Percentiles rank a stretch among this genome's conserved stretches.
Conservation (phyloP, 1,140 invertebrate species). For the Rhopalosiphum maidis region DNA sequence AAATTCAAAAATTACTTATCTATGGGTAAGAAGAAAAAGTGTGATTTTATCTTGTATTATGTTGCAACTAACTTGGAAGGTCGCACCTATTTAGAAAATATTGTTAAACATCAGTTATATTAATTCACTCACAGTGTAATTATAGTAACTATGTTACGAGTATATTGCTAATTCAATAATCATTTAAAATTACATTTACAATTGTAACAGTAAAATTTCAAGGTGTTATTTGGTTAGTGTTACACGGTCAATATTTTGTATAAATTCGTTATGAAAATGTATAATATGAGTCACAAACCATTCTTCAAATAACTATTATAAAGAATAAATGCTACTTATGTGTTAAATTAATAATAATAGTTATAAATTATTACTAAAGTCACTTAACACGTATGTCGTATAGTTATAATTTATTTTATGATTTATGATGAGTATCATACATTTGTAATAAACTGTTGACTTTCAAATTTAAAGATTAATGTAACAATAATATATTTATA, state of each 20-base stretch:
- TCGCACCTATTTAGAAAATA: not conserved
- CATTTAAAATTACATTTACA: not conserved
- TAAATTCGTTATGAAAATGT: not conserved
- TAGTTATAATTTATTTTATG: not conserved
- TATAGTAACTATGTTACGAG: not conserved
- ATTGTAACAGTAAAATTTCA: not conserved
- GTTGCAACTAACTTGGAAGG: not conserved
- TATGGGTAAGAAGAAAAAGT: not conserved
- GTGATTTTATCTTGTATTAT: not conserved
- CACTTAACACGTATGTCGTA: not conserved
- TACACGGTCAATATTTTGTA: not conserved
- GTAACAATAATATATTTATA: not conserved
- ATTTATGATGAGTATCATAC: not conserved
- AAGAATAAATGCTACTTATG: not conserved
- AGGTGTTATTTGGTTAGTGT: not conserved
- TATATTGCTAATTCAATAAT: not conserved
- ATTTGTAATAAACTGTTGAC: not conserved
- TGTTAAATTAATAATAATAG: not conserved
- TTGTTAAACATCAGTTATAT: not conserved
- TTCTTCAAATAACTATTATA: not conserved
- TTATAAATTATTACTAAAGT: not conserved
- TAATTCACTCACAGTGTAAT: not conserved
- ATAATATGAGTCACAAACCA: not conserved
- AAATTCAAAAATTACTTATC: not conserved
- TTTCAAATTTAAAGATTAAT: not conserved